Evolutionary conservation across 1,140 invertebrate genomes (phyloP), one percentile per base, ranked within the genome.

Genomic region (Cepaea nemoralis): DNA sequence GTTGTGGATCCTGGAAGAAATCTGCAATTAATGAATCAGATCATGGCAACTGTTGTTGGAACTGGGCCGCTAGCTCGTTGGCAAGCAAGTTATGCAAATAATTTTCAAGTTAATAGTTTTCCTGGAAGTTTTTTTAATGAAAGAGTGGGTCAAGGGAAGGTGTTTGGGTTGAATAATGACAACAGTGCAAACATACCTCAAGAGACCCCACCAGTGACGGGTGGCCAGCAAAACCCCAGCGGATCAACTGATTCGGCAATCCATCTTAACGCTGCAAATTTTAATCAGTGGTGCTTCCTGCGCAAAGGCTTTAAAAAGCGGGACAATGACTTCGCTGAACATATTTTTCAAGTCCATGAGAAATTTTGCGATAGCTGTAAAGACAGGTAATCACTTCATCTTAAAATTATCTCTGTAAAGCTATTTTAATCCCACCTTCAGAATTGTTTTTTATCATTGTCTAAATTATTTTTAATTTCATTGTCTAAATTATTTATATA

Each of bases 341-440:
- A 75, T 50, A 27, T 75, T 48, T 75, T 75, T 75, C 27, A 50
- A 14, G 31, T 55, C 31, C 73, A 75, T 50, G 45, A 75, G 10
- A 75, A 75, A 50, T 45, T 45, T 27, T 75, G 73, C 22, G 27
- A 48, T n/a, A 24, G 35, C 27, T 75, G 73, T 55, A 75, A 12
- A 35, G 45, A 75, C 24, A 75, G 73, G 73, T 75, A 75, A 75
- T 22, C 1, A 70, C n/a, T n/a, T n/a, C n/a, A n/a, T n/a, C n/a
- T n/a, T n/a, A n/a, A n/a, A n/a, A n/a, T n/a, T n/a, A n/a, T n/a
- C n/a, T n/a, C n/a, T n/a, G n/a, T n/a, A n/a, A n/a, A n/a, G n/a
- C n/a, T n/a, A n/a, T n/a, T n/a, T n/a, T n/a, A n/a, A n/a, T n/a
- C n/a, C n/a, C n/a, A n/a, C n/a, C n/a, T n/a, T n/a, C n/a, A n/a